Percentiles rank a stretch among this genome's conserved stretches.
phyloP scores from a whole-genome alignment of 2,113 vertebrate genomes.

The Clarias macrocephalus region DNA sequence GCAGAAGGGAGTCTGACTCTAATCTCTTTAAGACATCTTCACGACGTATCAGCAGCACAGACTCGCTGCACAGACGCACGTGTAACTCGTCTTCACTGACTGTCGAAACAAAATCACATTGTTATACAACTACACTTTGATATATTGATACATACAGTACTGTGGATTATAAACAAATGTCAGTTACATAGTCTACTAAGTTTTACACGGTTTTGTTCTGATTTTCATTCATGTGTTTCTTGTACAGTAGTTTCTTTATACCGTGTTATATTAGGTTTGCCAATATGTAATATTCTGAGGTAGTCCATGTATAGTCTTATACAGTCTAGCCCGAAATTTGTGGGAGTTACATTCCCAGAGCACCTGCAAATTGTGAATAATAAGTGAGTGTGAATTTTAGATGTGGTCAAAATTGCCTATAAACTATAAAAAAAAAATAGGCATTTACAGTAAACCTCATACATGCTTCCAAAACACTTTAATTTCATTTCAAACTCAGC shows the following conservation, averaged over 20 bases:
- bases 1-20: constrained; percentile 44
- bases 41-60: constrained; percentile 70
- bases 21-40: constrained; percentile 71
- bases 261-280: neutral
- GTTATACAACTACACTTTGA: neutral
- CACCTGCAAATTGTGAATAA: too few relatives aligned
- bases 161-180: neutral
- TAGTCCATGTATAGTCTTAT: neutral
- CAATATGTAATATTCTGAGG: neutral
- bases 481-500: too few relatives aligned
- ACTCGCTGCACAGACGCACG: constrained; percentile 72
- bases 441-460: too few relatives aligned
- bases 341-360: too few relatives aligned
- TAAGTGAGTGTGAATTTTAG: too few relatives aligned
- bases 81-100: constrained; percentile 64
- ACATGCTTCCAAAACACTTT: too few relatives aligned
- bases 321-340: neutral
- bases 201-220: neutral
- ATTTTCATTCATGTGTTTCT: neutral
- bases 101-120: constrained; percentile 36
- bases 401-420: too few relatives aligned
- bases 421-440: too few relatives aligned
- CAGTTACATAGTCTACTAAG: neutral
- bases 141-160: neutral
- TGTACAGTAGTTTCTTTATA: neutral